phyloP scores from a whole-genome alignment of 1,140 invertebrate species.

The Lordiphosa mommai region DNA sequence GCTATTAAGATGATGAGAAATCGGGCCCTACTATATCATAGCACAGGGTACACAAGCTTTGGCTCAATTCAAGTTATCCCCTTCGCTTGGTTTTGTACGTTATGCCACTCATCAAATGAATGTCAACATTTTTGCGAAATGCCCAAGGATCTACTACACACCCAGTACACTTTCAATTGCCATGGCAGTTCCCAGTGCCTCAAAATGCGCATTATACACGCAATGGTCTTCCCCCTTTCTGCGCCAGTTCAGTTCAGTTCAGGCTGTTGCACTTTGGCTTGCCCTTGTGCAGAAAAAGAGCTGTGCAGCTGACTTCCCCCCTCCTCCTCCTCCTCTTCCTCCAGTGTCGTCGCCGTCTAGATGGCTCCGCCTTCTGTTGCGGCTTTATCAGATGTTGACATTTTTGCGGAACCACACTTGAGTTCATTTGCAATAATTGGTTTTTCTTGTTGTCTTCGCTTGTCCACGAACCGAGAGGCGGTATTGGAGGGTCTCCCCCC shows the following conservation, averaged over 20 bases:
- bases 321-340: too few species aligned
- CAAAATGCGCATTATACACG: constrained; percentile 18
- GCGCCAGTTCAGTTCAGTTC: constrained; percentile 30
- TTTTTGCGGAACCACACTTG: constrained; percentile 77
- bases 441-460: constrained; percentile 69
- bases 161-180: constrained; percentile 3
- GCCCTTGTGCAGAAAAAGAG: constrained; percentile 22
- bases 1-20: too few species aligned
- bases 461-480: background rate
- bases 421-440: constrained; percentile 79
- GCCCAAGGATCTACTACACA: constrained; percentile 38
- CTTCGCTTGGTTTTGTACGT: background rate
- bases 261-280: constrained; percentile 68
- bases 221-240: constrained; percentile 24
- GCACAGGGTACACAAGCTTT: constrained; percentile 1
- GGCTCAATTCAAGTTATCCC: background rate
- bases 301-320: background rate
- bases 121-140: constrained; percentile 68
- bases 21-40: too few species aligned
- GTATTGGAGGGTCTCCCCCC: background rate
- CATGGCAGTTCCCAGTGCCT: background rate
- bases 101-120: constrained; percentile 40
- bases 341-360: background rate
- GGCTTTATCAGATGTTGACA: constrained; percentile 77
- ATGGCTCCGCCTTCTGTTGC: constrained; percentile 38